Conservation (phyloP, 2,888 invertebrate genomes). For the Lissocephala sabroskyi region DNA sequence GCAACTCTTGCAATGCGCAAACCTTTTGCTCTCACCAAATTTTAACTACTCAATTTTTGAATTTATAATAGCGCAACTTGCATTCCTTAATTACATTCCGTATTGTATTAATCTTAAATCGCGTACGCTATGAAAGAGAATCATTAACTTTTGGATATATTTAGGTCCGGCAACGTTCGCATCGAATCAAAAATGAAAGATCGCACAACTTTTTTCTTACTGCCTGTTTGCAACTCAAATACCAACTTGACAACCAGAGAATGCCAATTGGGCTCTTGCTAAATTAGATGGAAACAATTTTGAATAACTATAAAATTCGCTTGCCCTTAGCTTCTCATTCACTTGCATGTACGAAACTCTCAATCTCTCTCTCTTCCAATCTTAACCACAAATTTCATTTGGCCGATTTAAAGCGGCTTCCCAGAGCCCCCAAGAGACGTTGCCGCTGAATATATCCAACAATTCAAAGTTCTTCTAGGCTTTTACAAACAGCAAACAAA, state of each 20-base stretch:
- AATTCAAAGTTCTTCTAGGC: conserved; percentile 71
- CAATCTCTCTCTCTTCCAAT: conserved; percentile 29
- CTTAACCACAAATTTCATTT: too few species aligned
- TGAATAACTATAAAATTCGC: conserved; percentile 43
- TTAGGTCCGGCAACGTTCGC: conserved; percentile 62
- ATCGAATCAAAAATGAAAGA: conserved; percentile 38
- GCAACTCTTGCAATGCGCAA: conserved; percentile 52
- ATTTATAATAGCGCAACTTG: conserved; percentile 53
- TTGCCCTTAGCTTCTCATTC: conserved; percentile 56
- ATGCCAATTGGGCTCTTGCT: conserved; percentile 24
- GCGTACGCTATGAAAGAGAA: conserved; percentile 4
- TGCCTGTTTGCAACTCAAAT: conserved; percentile 31
- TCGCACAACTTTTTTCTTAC: conserved; percentile 15
- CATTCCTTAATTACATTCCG: conserved; percentile 34
- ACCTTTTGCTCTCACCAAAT: conserved; percentile 23
- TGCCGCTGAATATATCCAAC: conserved; percentile 70
- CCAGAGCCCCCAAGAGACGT: conserved; percentile 28
- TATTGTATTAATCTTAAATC: conserved; percentile 14
- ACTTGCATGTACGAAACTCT: conserved; percentile 44
- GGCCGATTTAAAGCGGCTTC: background rate
- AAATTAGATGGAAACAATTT: too few species aligned
- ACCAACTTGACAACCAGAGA: conserved; percentile 14
- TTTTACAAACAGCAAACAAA: conserved; percentile 73
- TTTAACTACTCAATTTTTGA: conserved; percentile 31
- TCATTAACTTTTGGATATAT: conserved; percentile 60